phyloP scores from a whole-genome alignment of 1,140 invertebrate genomes.

The Drosophila sp. region DNA sequence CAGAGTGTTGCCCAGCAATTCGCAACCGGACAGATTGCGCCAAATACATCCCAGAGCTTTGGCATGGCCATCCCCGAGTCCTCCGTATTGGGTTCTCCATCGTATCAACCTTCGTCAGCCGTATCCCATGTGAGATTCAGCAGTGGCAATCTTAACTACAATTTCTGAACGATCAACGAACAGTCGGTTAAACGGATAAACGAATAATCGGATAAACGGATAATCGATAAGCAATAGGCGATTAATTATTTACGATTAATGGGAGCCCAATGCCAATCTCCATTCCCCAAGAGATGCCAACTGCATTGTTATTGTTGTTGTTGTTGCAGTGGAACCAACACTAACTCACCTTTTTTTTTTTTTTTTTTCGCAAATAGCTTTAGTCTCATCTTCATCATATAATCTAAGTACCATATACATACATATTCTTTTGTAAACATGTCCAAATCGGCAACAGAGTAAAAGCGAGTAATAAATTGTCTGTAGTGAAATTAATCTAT shows the following conservation, averaged over 20 bases:
- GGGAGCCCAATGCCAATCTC: not conserved
- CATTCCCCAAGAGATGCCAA: not conserved
- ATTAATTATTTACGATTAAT: no score
- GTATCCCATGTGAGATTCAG: conserved; percentile 77
- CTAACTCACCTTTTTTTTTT: conserved; percentile 4
- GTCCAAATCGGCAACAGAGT: conserved; percentile 8
- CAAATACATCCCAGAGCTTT: conserved; percentile 52
- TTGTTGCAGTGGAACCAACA: not conserved
- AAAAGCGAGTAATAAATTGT: conserved; percentile 16
- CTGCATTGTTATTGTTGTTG: no score
- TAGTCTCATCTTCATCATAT: conserved; percentile 1
- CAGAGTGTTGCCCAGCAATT: conserved; percentile 67
- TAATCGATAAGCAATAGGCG: no score
- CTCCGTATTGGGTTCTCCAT: conserved; percentile 44
- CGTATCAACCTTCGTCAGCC: conserved; percentile 57
- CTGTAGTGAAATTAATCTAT: conserved; percentile 17
- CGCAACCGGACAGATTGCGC: conserved; percentile 53
- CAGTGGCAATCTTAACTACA: conserved; percentile 75
- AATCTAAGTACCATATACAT: not conserved
- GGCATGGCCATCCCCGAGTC: conserved; percentile 59
- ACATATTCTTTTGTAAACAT: not conserved
- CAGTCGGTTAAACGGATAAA: no score
- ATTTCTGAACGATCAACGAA: conserved; percentile 43
- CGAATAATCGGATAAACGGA: no score
- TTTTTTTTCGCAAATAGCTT: conserved; percentile 4